These are phyloP conservation scores for Ceyx melanurus DNA, from an alignment of 2,113 vertebrate genomes.

Conservation along the genomic window DNA sequence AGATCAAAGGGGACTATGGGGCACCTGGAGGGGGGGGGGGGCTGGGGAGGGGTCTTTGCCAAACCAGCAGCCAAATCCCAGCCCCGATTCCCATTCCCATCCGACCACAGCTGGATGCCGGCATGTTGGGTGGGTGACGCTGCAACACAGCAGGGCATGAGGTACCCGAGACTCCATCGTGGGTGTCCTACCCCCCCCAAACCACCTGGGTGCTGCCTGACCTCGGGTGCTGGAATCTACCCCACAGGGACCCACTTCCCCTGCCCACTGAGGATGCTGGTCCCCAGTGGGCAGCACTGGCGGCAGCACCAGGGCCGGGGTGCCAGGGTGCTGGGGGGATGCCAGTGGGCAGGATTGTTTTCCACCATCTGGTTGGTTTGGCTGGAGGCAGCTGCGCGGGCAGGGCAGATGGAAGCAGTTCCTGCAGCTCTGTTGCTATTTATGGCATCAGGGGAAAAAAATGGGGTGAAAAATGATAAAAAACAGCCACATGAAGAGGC, in stretches of 20 bases:
- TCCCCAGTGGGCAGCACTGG: neutral
- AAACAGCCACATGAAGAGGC: neutral
- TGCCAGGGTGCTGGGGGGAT: neutral
- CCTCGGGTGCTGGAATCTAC: no score
- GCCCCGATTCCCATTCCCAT: no score
- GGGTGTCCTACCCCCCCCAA: neutral
- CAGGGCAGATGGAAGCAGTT: neutral
- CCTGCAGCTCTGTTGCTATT: neutral
- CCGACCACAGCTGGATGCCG: neutral
- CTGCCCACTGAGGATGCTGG: rapidly evolving
- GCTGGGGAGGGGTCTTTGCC: neutral
- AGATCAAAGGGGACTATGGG: neutral
- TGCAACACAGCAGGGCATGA: rapidly evolving
- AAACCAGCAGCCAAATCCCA: neutral
- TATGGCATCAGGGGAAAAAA: neutral
- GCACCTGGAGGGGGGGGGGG: neutral
- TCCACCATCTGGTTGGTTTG: neutral
- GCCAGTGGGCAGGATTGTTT: neutral
- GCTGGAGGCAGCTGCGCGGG: neutral
- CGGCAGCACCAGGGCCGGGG: neutral
- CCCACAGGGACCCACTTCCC: rapidly evolving
- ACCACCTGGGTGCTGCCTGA: neutral
- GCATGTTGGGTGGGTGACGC: rapidly evolving
- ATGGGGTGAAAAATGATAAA: neutral
- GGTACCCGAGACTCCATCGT: neutral